Percentiles rank a stretch among this genome's conserved stretches.
phyloP scores from a whole-genome alignment of 2,797 vertebrate species.

The Hozukius guyotensis region DNA sequence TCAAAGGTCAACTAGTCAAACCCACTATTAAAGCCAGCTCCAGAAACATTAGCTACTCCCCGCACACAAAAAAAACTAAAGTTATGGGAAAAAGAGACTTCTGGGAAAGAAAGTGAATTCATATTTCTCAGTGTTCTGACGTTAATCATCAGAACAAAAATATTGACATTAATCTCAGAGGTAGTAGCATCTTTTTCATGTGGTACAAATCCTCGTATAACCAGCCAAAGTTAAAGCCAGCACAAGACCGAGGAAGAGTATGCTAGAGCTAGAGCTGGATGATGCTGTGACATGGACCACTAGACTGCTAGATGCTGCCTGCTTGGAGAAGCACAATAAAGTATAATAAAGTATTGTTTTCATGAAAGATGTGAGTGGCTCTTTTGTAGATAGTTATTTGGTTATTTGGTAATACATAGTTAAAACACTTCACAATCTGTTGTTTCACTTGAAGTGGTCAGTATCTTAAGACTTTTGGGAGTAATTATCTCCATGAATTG shows the following conservation, averaged over 20 bases:
- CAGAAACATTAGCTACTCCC: background rate
- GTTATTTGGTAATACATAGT: background rate
- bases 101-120: background rate
- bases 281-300: background rate
- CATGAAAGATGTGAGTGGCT: background rate
- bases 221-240: background rate
- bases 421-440: background rate
- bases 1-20: constrained; percentile 50
- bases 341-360: too few relatives aligned
- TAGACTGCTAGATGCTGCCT: background rate
- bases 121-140: background rate
- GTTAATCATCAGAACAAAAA: background rate
- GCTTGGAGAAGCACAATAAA: background rate
- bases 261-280: background rate
- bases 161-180: background rate
- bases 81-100: background rate
- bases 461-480: background rate
- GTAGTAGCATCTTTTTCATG: background rate
- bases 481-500: background rate
- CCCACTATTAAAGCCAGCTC: background rate
- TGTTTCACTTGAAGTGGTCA: background rate
- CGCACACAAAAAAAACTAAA: background rate
- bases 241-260: background rate
- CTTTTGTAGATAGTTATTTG: background rate
- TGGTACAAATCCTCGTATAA: background rate